Base-by-base conservation (phyloP, 2,113 vertebrate genomes). In the Corythornis vintsioides region DNA sequence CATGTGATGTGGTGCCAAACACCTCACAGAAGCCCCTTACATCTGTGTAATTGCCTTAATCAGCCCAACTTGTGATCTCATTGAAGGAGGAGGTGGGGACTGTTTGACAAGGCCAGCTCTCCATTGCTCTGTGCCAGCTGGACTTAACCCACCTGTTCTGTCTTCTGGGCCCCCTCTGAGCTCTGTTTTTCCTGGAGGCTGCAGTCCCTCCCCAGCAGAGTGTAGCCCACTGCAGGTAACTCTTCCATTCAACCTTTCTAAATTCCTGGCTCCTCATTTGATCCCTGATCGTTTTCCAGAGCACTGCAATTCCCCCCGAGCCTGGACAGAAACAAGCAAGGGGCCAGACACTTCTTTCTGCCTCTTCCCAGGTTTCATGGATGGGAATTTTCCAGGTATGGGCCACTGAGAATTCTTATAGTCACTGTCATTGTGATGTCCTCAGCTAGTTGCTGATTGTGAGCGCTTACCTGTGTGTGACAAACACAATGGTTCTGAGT, bases 161-260 rank as follows among this genome's bases (percentile, higher is more conserved):
- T 31, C 57, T 26, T 35, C 7, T 12, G 17, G 12, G 16, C 28
- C 31, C 6, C 6, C 24, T 1, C 1, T 1, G 5, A 48, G 40
- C 59, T 71, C 76, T 19, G 13, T 10, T 85, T 40, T 72, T 19
- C 53, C 47, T 29, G 24, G n/a, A 52, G 73, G 55, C 29, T 50
- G 42, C 31, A 38, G 47, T 43, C 24, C 3, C 35, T 52, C 42
- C 47, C 10, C 26, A 22, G 70, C 0, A 2, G 13, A 13, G 21
- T 15, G 14, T 19, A 24, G 13, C 25, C 28, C n/a, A 25, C 35
- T 31, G 14, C 21, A 69, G 24, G 50, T 5, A 48, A 11, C 29
- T 55, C 35, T 60, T 59, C 76, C 47, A 17, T 38, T 72, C 76
- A 61, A 42, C 40, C 22, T 40, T 76, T 52, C 28, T 25, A 26